A percentile compares a stretch with the other conserved stretches of the same genome.
Evolutionary conservation across 2,888 invertebrate species (phyloP).

Genomic region (Notocelia uddmanniana): DNA sequence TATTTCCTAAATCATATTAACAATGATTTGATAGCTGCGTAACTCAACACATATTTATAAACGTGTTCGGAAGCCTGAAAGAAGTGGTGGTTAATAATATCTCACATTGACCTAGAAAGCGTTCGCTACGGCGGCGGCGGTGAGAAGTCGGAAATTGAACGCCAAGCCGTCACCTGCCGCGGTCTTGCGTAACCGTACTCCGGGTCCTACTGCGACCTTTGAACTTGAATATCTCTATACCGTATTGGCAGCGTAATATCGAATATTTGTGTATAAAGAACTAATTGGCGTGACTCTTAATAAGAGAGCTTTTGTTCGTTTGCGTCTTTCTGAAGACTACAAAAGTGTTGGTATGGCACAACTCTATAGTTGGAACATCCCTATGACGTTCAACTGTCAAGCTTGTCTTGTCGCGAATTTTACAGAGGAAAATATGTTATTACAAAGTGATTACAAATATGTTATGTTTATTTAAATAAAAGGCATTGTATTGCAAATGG

Average conservation of each 20-base stretch:
- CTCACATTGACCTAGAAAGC: constrained; percentile 45
- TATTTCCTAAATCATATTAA: not conserved
- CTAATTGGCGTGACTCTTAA: not conserved
- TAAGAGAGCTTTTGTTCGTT: too few relatives aligned
- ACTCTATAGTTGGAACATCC: too few relatives aligned
- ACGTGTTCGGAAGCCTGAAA: constrained; percentile 4
- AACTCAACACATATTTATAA: not conserved
- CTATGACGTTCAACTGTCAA: too few relatives aligned
- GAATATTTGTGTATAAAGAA: not conserved
- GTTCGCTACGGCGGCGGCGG: constrained; percentile 30
- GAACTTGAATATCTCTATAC: constrained; percentile 7
- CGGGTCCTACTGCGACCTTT: constrained; percentile 15
- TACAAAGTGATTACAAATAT: too few relatives aligned
- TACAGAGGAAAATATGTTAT: too few relatives aligned
- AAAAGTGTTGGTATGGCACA: too few relatives aligned
- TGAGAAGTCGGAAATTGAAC: constrained; percentile 58
- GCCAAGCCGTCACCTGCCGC: constrained; percentile 47
- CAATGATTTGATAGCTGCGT: not conserved
- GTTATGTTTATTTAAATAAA: too few relatives aligned
- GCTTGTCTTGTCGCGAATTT: too few relatives aligned
- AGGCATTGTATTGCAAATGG: too few relatives aligned
- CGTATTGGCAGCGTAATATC: not conserved
- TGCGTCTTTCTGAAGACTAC: too few relatives aligned
- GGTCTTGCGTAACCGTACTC: not conserved
- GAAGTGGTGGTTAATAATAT: constrained; percentile 26